These are phyloP conservation scores for Phortica okadai DNA, from an alignment of 2,888 invertebrate genomes.

Conservation along the genomic window DNA sequence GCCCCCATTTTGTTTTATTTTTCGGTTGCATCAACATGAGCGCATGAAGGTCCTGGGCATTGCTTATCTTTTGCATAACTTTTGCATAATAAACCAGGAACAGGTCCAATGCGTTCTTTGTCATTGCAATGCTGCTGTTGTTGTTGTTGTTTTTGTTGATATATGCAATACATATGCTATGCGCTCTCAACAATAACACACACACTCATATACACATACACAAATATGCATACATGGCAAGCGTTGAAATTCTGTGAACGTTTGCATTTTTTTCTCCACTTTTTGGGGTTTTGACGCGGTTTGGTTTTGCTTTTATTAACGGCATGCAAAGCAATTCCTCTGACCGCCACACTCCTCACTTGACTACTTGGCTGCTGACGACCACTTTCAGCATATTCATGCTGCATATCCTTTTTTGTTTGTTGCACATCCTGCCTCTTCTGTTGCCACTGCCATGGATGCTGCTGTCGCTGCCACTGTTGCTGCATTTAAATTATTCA, in stretches of 20 bases:
- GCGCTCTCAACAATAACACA: not conserved
- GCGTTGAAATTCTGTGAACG: constrained; percentile 8
- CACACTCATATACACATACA: not conserved
- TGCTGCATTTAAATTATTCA: constrained; percentile 69
- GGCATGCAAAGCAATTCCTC: not conserved
- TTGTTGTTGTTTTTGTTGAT: constrained; percentile 59
- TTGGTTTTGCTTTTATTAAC: constrained; percentile 11
- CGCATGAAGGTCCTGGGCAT: constrained; percentile 57
- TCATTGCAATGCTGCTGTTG: constrained; percentile 62
- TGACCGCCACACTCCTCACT: not conserved
- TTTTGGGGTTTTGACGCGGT: not conserved
- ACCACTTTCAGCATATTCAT: not conserved
- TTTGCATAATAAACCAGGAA: constrained; percentile 69
- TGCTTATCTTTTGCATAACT: constrained; percentile 72
- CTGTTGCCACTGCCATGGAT: constrained; percentile 58
- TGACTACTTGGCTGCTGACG: not conserved
- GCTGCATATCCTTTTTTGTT: constrained; percentile 11
- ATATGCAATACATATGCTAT: constrained; percentile 66
- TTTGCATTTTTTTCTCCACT: constrained; percentile 11
- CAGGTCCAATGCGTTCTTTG: constrained; percentile 63
- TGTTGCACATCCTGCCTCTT: constrained; percentile 14
- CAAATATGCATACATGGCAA: not conserved
- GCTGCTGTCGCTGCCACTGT: constrained; percentile 64
- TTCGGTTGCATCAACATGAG: constrained; percentile 14
- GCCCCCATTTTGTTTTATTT: not conserved